Evolutionary conservation across 64 coral and sea anemone genomes (phyloP), one percentile per base, ranked within the genome.

Genomic region (Orbicella faveolata): DNA sequence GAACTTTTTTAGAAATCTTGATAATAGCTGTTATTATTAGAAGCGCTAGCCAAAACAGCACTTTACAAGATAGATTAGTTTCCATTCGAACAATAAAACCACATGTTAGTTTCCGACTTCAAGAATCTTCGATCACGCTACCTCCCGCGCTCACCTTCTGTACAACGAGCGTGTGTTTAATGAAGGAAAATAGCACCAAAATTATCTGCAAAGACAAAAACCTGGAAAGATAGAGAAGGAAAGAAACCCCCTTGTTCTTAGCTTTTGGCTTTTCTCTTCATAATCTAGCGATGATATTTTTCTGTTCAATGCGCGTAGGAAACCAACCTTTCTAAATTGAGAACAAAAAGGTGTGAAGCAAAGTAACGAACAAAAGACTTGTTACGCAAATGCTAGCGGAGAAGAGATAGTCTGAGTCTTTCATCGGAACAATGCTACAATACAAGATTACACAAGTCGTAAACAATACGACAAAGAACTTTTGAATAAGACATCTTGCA

Each of bases 401-500:
- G 67, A n/a, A 70, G 26, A 39, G 34, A 77, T 5, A 77, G 39
- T 77, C 55, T 59, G 2, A 77, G 13, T 16, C 20, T n/a, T 54
- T 48, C 48, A 76, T 17, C 1, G 16, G 12, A 79, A 79, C 77
- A 59, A 57, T 79, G 39, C 21, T 0, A 55, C 77, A 79, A 79
- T 57, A 79, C 36, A 34, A 79, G 52, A 79, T 79, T 79, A 79
- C 8, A 79, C 52, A 30, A 79, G 77, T 48, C 14, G 75, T 25
- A 54, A 55, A 79, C 76, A 54, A 79, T 79, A 23, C 52, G 30
- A 55, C 39, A 79, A 79, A 61, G 12, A 51, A 54, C 21, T n/a
- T 55, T 52, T 30, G 77, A 79, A 59, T 57, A 59, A 79, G 52
- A 79, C 77, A 61, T 79, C 48, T 79, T 79, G 77, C 67, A 23